Evolutionary conservation across 92 coral and sea anemone species (phyloP), one percentile per base, ranked within the genome.

Genomic region (Porites lobata): DNA sequence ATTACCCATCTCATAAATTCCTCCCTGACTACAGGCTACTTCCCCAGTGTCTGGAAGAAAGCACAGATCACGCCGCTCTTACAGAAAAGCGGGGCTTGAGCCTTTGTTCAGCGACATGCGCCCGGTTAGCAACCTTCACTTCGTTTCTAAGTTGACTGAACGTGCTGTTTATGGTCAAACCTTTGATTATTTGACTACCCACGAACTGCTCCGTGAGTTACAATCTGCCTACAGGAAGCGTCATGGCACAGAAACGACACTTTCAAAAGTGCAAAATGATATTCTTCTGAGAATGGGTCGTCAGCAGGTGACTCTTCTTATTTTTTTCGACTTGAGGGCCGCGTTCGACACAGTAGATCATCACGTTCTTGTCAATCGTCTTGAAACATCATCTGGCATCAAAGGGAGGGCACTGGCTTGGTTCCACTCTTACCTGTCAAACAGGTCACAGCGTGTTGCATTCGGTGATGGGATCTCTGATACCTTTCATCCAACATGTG

Each of bases 21-120:
- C 56, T 85, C 90, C 15, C 69, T 77, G 32, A 38, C 85, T 77
- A 64, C 69, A 50, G 79, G 85, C n/a, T 54, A 85, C 50, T 90
- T 90, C 67, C 90, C 90, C 26, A 58, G 38, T n/a, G 82, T 74
- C 61, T 68, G 90, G 84, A 77, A 86, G 81, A 69, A 86, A 53
- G 90, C 90, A 26, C 12, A 77, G 47, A 84, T 86, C 10, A 72
- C 38, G 17, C 58, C 77, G 6, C 59, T 72, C 1, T 51, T 72
- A 13, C 21, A 72, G 59, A 87, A 80, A 71, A 59, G 71, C 26
- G 86, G 62, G 47, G 32, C 54, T 69, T 78, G 91, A 87, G 14
- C 50, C 69, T 50, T 15, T 68, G 19, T 29, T 66, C 61, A 87
- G 81, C n/a, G 70, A 87, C 80, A 20, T 87, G 63, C 79, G 87